These are phyloP conservation scores for Eilema sororculum DNA, from an alignment of 2,888 invertebrate species.

Conservation along the genomic window DNA sequence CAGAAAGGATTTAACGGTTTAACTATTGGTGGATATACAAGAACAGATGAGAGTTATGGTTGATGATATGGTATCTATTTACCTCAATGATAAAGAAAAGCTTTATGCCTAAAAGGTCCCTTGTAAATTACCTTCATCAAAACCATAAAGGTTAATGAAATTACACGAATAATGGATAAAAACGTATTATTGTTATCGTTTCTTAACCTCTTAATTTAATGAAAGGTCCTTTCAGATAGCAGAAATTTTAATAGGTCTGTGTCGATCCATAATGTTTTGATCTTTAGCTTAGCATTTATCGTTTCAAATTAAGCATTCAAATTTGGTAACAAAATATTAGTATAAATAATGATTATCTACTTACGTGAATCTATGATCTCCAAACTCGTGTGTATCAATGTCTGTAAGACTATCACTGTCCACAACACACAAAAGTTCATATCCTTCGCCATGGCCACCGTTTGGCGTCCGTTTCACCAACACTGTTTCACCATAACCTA, in stretches of 20 bases:
- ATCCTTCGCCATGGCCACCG: slow-evolving; percentile 69
- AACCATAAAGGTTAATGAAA: too few species aligned
- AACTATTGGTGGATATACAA: neutral
- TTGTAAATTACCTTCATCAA: too few species aligned
- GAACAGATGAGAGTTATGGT: too few species aligned
- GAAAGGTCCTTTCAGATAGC: too few species aligned
- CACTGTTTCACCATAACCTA: slow-evolving; percentile 57
- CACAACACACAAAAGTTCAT: slow-evolving; percentile 65
- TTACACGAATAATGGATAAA: too few species aligned
- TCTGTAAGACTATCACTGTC: slow-evolving; percentile 63
- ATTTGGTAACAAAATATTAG: neutral
- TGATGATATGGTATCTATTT: neutral
- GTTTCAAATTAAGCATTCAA: neutral
- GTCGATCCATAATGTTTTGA: too few species aligned
- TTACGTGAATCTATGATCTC: slow-evolving; percentile 80
- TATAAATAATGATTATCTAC: slow-evolving; percentile 47
- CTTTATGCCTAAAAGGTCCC: too few species aligned
- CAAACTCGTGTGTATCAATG: slow-evolving; percentile 68
- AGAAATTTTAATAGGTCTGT: too few species aligned
- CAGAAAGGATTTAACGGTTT: neutral
- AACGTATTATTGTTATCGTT: too few species aligned
- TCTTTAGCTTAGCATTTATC: too few species aligned
- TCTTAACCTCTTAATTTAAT: too few species aligned
- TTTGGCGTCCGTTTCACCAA: slow-evolving; percentile 58
- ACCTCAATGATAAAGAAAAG: too few species aligned